These are phyloP conservation scores for Mesorhabditis sp. DNA, from an alignment of 2,888 invertebrate species.

Conservation along the genomic window DNA sequence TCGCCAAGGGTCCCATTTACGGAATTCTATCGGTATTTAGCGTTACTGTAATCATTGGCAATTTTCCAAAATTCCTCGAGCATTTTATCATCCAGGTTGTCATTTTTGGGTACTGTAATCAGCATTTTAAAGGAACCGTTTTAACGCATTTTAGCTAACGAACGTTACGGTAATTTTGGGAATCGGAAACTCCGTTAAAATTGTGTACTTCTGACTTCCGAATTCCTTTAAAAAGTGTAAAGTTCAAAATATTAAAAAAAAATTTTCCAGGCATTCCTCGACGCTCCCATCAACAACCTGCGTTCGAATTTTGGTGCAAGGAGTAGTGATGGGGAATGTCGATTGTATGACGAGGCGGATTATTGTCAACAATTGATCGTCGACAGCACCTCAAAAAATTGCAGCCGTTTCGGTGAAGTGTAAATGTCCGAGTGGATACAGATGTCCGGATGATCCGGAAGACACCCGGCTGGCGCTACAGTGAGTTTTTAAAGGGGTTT, in stretches of 20 bases:
- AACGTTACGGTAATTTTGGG: too few species aligned
- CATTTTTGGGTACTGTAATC: too few species aligned
- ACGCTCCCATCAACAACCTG: not conserved
- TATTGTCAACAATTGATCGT: not conserved
- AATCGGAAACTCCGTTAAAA: too few species aligned
- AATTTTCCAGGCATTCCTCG: constrained; percentile 4
- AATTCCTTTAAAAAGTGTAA: not conserved
- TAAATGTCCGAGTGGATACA: constrained; percentile 3
- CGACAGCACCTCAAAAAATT: not conserved
- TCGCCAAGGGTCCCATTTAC: too few species aligned
- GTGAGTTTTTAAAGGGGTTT: not conserved
- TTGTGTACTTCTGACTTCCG: too few species aligned
- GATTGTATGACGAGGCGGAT: not conserved
- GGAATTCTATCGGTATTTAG: too few species aligned
- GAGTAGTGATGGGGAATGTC: too few species aligned
- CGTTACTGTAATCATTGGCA: too few species aligned
- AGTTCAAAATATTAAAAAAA: not conserved
- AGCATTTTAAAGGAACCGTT: too few species aligned
- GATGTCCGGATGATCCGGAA: not conserved
- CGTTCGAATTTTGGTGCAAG: not conserved
- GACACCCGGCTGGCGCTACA: not conserved
- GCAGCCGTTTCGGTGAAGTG: constrained; percentile 3
- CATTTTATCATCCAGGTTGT: too few species aligned
- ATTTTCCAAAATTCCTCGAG: too few species aligned
- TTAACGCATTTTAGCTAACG: too few species aligned